Evolutionary conservation across 2,113 vertebrate species (phyloP), one percentile per base, ranked within the genome.

Genomic region (Actenoides lindsayi): DNA sequence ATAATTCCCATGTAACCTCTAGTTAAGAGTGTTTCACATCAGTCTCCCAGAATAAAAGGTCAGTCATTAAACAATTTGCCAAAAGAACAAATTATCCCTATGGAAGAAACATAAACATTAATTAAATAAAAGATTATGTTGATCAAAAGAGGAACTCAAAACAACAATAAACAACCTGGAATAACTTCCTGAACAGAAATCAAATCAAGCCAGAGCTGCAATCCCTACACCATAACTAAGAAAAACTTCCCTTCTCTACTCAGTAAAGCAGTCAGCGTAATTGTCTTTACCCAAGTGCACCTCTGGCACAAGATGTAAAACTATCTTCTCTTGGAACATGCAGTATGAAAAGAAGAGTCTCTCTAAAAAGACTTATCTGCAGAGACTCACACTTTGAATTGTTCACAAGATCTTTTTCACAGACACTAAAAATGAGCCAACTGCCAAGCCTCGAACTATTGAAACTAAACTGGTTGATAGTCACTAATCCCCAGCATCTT

Each of bases 51-150:
- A 87, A 60, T 64, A 84, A 87, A 86, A 90, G 51, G 64, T 83
- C 90, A 84, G 39, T 39, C 80, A 71, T 67, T 84, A 83, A 96
- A 90, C 16, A 74, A 71, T 81, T 89, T 90, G 93, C 91, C 93
- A 78, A 89, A 93, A 89, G 68, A 91, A 75, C 39, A 93, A 84
- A 91, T 89, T 74, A 89, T 42, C 51, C 64, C 64, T 84, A 51
- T 75, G 65, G 83, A 92, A 92, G 83, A 77, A 92, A 70, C 42
- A 81, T 56, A 92, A 95, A 87, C 51, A 42, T 84, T 70, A 83
- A 92, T 92, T 78, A 75, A 90, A 83, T 20, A 74, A 81, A 80
- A 90, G 30, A 91, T 78, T 70, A 59, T 21, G n/a, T 48, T 92
- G 73, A 93, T 89, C 86, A 97, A 86, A 96, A 74, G 76, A 81